Evolutionary conservation across 2,797 vertebrate genomes (phyloP).

Genomic region (Apogon talboti): DNA sequence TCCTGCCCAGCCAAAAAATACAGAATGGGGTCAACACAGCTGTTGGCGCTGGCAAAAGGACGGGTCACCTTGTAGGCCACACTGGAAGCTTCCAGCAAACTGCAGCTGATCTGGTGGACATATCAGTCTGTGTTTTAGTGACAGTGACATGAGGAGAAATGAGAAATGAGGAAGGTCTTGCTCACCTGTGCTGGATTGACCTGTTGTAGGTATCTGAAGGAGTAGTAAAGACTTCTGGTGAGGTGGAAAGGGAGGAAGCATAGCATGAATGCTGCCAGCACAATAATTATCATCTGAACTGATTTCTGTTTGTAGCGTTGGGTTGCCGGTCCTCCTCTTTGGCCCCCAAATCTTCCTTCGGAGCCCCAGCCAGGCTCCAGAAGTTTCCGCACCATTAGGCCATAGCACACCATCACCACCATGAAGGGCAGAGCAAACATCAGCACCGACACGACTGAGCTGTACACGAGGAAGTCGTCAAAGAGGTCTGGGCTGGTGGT

Average conservation of each 20-base stretch:
- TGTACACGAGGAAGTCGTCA: conserved; percentile 90
- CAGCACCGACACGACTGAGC: conserved; percentile 87
- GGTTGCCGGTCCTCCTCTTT: conserved; percentile 71
- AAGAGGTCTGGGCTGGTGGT: conserved; percentile 91
- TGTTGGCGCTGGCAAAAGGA: conserved; percentile 93
- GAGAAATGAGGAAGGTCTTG: no score
- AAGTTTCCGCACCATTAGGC: conserved; percentile 90
- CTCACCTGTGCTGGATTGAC: conserved; percentile 69
- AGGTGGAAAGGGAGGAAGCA: conserved; percentile 96
- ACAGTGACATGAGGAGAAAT: neutral
- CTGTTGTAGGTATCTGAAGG: conserved; percentile 87
- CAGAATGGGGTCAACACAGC: conserved; percentile 94
- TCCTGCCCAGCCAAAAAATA: conserved; percentile 93
- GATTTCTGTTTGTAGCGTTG: conserved; percentile 91
- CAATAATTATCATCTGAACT: conserved; percentile 93
- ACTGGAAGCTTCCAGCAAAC: conserved; percentile 86
- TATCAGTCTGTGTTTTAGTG: neutral
- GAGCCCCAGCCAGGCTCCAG: conserved; percentile 78
- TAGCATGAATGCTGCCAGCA: conserved; percentile 89
- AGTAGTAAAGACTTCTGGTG: conserved; percentile 94
- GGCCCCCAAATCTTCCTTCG: neutral
- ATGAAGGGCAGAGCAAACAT: conserved; percentile 91
- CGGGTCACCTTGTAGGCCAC: conserved; percentile 93
- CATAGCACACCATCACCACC: conserved; percentile 90
- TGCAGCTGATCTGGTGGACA: conserved; percentile 83